Percentiles rank a stretch among this genome's conserved stretches.
phyloP scores from a whole-genome alignment of 2,888 invertebrate genomes.

The Hecatera dysodea region DNA sequence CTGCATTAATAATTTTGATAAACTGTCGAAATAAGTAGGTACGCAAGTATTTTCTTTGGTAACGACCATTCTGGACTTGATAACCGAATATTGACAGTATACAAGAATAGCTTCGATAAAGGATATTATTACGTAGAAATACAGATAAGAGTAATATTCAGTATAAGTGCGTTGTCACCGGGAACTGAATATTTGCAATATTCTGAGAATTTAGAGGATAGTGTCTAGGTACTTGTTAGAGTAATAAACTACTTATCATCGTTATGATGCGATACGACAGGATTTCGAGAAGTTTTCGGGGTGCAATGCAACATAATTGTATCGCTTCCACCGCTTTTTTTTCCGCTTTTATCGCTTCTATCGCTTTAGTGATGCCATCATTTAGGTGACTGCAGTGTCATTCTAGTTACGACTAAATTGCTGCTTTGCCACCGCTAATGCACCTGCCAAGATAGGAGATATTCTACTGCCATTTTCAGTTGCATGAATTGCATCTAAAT shows the following conservation, averaged over 20 bases:
- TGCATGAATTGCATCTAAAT: constrained; percentile 6
- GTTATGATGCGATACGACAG: background rate
- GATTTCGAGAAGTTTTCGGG: background rate
- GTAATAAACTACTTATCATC: background rate
- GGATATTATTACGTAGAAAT: constrained; percentile 14
- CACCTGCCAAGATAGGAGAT: background rate
- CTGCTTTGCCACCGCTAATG: background rate
- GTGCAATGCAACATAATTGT: background rate
- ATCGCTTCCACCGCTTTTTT: no score
- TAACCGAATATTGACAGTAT: constrained; percentile 44
- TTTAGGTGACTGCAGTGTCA: background rate
- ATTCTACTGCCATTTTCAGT: background rate
- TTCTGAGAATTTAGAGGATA: background rate
- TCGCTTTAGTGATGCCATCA: background rate
- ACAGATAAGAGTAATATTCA: constrained; percentile 13
- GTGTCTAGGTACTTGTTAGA: background rate
- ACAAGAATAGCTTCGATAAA: constrained; percentile 39
- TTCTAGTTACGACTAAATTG: background rate
- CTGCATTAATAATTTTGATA: constrained; percentile 55
- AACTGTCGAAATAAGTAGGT: constrained; percentile 15
- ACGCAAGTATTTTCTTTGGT: constrained; percentile 35
- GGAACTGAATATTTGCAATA: constrained; percentile 3
- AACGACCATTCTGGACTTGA: constrained; percentile 39
- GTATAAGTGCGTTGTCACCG: constrained; percentile 13
- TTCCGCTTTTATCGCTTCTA: no score